Evolutionary conservation across 2,797 vertebrate genomes (phyloP).

Genomic region (Phataginus tricuspis): DNA sequence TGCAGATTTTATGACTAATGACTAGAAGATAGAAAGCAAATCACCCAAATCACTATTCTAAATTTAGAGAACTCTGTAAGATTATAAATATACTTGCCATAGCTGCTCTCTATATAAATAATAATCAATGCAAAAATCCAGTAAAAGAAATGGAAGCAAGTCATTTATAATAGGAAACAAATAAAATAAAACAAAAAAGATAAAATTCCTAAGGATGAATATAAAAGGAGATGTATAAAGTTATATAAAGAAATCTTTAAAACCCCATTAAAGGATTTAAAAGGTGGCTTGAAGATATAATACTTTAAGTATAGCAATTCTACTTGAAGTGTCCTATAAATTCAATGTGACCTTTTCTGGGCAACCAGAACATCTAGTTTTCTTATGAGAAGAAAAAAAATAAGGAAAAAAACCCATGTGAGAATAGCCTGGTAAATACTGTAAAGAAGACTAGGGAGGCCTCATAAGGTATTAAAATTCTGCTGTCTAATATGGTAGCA

Average conservation of each 20-base stretch:
- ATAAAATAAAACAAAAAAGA: not conserved
- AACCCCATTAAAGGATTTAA: not conserved
- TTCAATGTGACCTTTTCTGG: not conserved
- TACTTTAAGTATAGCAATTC: not conserved
- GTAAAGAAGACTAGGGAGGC: not conserved
- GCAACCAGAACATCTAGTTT: not conserved
- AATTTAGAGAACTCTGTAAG: not conserved
- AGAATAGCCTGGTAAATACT: not conserved
- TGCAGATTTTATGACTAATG: slow-evolving; percentile 21
- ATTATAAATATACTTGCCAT: not conserved
- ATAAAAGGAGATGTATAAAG: not conserved
- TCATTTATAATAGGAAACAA: not conserved
- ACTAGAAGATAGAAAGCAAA: not conserved
- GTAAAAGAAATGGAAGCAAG: not conserved
- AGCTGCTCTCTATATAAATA: not conserved
- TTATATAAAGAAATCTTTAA: not conserved
- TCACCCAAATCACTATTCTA: not conserved
- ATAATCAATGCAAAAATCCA: not conserved
- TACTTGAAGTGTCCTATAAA: not conserved
- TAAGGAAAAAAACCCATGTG: not conserved
- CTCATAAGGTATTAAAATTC: not conserved
- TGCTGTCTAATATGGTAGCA: not conserved
- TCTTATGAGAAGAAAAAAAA: not conserved
- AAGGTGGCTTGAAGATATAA: not conserved
- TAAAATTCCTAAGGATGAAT: not conserved